Evolutionary conservation across 1,140 invertebrate genomes (phyloP).

Genomic region (Eriocheir sinensis): DNA sequence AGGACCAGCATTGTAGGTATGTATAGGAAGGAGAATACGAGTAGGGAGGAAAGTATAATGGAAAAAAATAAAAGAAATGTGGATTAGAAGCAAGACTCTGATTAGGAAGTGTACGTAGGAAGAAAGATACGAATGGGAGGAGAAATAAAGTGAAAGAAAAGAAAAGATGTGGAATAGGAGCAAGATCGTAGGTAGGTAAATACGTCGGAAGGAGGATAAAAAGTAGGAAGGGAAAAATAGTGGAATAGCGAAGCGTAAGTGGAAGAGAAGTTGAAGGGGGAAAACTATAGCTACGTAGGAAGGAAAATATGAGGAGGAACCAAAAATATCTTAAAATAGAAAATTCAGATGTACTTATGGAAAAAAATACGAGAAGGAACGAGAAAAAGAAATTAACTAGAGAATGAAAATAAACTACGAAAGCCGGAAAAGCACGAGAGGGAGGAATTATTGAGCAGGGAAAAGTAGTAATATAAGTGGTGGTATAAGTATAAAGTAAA

Average conservation of each 20-base stretch:
- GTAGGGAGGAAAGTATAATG: neutral
- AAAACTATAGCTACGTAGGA: neutral
- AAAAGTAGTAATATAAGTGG: too few species aligned
- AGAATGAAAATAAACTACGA: neutral
- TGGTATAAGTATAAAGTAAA: too few species aligned
- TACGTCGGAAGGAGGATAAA: too few species aligned
- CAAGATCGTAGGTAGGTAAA: too few species aligned
- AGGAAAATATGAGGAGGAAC: neutral
- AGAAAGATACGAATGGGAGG: neutral
- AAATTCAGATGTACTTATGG: too few species aligned
- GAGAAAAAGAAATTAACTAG: neutral
- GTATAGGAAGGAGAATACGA: too few species aligned
- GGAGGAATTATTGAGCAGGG: neutral
- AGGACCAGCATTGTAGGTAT: too few species aligned
- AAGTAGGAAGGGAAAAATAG: neutral
- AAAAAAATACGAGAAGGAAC: neutral
- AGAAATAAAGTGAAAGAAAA: neutral
- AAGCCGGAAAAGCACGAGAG: neutral
- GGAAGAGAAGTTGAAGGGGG: neutral
- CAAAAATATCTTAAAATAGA: too few species aligned
- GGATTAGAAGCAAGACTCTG: too few species aligned
- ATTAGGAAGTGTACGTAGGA: too few species aligned
- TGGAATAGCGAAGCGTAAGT: neutral
- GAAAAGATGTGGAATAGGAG: too few species aligned
- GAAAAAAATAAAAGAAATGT: neutral